Base-by-base conservation (phyloP, 2,888 invertebrate species). In the Lycia hirtaria region DNA sequence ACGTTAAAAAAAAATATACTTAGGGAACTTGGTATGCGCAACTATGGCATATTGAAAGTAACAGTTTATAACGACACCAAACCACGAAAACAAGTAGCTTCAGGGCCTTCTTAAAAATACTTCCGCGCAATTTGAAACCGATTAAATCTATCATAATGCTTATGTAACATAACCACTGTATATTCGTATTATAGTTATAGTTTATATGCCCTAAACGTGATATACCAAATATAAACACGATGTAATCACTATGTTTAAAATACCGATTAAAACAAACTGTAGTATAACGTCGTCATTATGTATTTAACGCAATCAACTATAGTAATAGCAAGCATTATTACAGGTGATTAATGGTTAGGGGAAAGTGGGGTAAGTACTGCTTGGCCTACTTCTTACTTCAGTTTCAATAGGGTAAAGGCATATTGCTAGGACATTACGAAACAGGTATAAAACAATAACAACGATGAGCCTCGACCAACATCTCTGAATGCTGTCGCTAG, bases 271-370 rank as follows among this genome's bases (percentile, higher is more conserved):
- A 32, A 22, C 48, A 43, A 51, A 58, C 52, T 41, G 17, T 24
- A 54, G 37, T 52, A 55, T 63, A 65, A 50, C 55, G 57, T 41
- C 51, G 56, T 17, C 35, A 64, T 66, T 66, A 64, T 54, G 51
- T 51, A 41, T 53, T 66, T 54, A 33, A 24, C 38, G 60, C 56
- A 66, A 64, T 66, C 60, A 62, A 32, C 49, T 57, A 60, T 26
- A 52, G 56, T 56, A 54, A 59, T 52, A 48, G 52, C 50, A 28
- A 26, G 61, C 44, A 60, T 64, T 58, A 62, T 54, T 57, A 54
- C 54, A 37, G 24, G 53, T 58, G 58, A 60, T 60, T 60, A 64
- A 60, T 40, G 55, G 56, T 60, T 38, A 56, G 58, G 51, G 66
- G 64, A 60, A 58, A 60, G 60, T 51, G 45, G 56, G 61, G 33